Base-by-base conservation (phyloP, 2,797 vertebrate genomes). In the Lophius americanus region DNA sequence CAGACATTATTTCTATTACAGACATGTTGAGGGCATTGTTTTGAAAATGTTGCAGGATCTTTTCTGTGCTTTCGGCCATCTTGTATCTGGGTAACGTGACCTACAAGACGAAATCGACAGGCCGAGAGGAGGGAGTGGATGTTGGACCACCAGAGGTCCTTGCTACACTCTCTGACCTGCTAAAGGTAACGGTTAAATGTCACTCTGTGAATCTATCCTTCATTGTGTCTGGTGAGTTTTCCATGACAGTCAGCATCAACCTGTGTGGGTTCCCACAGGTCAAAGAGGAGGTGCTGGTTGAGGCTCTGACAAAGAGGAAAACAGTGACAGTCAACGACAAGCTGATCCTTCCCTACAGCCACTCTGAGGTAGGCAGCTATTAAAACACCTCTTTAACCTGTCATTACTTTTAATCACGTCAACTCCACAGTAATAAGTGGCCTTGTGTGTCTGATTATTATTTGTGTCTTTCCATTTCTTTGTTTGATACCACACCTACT, bases 251-350 rank as follows among this genome's bases (percentile, higher is more conserved):
- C 8, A 33, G 39, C 64, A 59, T 72, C 73, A 23, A 79, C n/a
- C 7, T 46, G 2, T 59, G 46, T 66, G 41, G 6, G 12, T 66
- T 71, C 10, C 33, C 4, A 64, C 67, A 99, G 98, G 98, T 99
- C 49, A 96, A 96, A 79, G 94, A 96, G 64, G 96, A 98, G 90
- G 90, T 97, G 89, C 85, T 99, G 65, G 96, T 99, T 3, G 98
- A 99, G 84, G 98, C 98, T 0, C 90, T 99, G 75, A 99, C 98
- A 0, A 97, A 99, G 85, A 96, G 98, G 93, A 99, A 99, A 94
- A 97, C 98, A 0, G 96, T 99, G 90, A 99, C 98, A 0, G 96
- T 94, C 75, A 99, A 98, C 0, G 98, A 99, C 91, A 99, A 98
- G 78, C 95, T 99, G 73, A 99, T 99, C 82, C 94, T 99, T 61